Base-by-base conservation (phyloP, 1,140 invertebrate genomes). In the Carposina sasakii region DNA sequence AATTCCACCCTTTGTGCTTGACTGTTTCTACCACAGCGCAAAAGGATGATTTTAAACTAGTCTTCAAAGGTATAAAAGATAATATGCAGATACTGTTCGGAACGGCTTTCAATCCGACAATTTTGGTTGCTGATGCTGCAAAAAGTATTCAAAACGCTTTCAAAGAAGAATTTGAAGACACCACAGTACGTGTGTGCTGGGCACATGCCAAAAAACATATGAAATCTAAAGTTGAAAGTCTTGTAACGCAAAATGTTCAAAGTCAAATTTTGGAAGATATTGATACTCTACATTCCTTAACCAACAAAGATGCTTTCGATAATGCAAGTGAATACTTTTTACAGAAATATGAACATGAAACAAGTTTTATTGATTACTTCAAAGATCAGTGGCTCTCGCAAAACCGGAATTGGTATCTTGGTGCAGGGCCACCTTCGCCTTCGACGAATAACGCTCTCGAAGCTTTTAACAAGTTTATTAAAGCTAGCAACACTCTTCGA, bases 391-490 rank as follows among this genome's bases (percentile, higher is more conserved):
- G 50, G 54, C n/a, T 60, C 5, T 31, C 1, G 10, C 13, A 39
- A 26, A 56, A 60, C 34, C 49, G 46, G 1, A 56, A 56, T 42
- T 60, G 53, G 54, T 53, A 41, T 44, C 31, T 60, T 24, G 53
- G 52, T 1, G 34, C 37, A 9, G 10, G 19, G 15, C 17, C 21
- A 37, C 15, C 20, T 4, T 31, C 57, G 9, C 2, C 30, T n/a
- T 10, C 30, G 5, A 33, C 30, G 12, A 33, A 33, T 13, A 33
- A 33, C 15, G 30, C 30, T 3, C 30, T 33, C 12, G 30, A 33
- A 33, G 12, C 30, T n/a, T 15, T n/a, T 33, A 33, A 33, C 30
- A 10, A 15, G 3, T 10, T 33, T n/a, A 33, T 33, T 15, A 33
- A 33, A 33, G 30, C 12, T 33, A 15, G 15, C 3, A n/a, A 33